Base-by-base conservation (phyloP, 1,140 invertebrate genomes). In the Drosophila pallidifrons region DNA sequence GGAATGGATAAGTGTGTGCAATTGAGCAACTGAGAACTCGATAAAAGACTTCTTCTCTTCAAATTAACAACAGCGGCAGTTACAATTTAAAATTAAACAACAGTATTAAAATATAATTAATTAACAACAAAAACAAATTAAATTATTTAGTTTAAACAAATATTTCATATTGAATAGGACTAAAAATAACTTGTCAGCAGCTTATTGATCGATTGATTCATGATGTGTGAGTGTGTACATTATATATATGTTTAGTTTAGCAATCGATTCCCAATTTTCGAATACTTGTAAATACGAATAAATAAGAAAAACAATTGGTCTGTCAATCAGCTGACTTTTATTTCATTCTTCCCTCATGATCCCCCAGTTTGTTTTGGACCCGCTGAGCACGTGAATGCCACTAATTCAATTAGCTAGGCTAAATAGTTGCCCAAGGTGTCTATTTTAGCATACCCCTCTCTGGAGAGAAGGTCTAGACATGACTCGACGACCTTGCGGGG, bases 1-100 rank as follows among this genome's bases (percentile, higher is more conserved):
- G 80, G 96, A 97, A 86, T 98, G 96, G 96, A 95, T 97, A 74
- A 96, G 96, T 49, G 95, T 97, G 72, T 97, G 96, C 94, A 97
- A 97, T 93, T 96, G 68, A 93, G 54, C 28, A n/a, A 16, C 7
- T 8, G 54, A 15, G 38, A 63, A 63, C 63, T 64, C 55, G 60
- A 64, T 38, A 38, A 69, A 74, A 75, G 72, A 75, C 72, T 70
- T 70, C 7, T 54, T 13, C 49, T 69, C 80, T 82, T 74, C 69
- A 70, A 79, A 79, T 68, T 55, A 66, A 65, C 70, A 64, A 8
- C 57, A n/a, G 51, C 59, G 68, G 46, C 60, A 81, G 11, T 47
- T 43, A 51, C 20, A 70, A 55, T 55, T 46, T 20, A 20, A 55
- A 57, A 57, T 45, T 25, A 51, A 51, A 49, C 55, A 38, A 61